A percentile compares a stretch with the other conserved stretches of the same genome.
These are phyloP conservation scores for Heteropelma amictum DNA, from an alignment of 2,888 invertebrate species.

Conservation along the genomic window DNA sequence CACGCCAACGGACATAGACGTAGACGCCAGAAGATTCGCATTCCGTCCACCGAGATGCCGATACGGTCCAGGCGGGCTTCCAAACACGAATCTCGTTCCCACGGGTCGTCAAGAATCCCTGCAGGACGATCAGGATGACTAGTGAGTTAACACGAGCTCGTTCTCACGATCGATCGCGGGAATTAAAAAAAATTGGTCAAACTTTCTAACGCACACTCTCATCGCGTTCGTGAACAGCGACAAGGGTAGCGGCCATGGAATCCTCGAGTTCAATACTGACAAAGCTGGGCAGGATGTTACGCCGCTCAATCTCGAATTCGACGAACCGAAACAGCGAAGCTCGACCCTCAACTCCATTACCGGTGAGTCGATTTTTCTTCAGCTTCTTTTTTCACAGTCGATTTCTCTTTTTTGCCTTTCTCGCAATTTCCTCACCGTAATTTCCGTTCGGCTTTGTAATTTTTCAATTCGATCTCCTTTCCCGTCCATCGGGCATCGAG, in stretches of 20 bases:
- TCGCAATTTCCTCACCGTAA: background rate
- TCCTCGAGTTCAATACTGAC: constrained; percentile 90
- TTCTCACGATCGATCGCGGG: constrained; percentile 1
- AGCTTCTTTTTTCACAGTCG: constrained; percentile 13
- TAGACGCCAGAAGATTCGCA: constrained; percentile 78
- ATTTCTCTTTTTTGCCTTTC: constrained; percentile 2
- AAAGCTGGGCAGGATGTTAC: constrained; percentile 94
- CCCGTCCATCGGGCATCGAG: background rate
- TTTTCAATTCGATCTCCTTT: background rate
- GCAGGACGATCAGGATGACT: constrained; percentile 75
- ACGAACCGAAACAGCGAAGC: constrained; percentile 83
- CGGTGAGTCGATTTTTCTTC: constrained; percentile 78
- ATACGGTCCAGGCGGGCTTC: constrained; percentile 70
- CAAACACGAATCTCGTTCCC: constrained; percentile 70
- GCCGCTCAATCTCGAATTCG: constrained; percentile 89
- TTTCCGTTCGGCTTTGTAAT: background rate
- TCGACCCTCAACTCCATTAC: constrained; percentile 88
- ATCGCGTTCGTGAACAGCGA: constrained; percentile 67
- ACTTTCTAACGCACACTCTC: constrained; percentile 4
- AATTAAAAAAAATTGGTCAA: background rate
- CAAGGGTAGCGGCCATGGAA: constrained; percentile 82
- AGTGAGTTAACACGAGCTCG: constrained; percentile 65
- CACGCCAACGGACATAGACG: constrained; percentile 76
- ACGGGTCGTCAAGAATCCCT: constrained; percentile 73
- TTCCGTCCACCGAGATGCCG: constrained; percentile 77